These are phyloP conservation scores for Monarcha castaneiventris DNA, from an alignment of 2,113 vertebrate species.

Conservation along the genomic window DNA sequence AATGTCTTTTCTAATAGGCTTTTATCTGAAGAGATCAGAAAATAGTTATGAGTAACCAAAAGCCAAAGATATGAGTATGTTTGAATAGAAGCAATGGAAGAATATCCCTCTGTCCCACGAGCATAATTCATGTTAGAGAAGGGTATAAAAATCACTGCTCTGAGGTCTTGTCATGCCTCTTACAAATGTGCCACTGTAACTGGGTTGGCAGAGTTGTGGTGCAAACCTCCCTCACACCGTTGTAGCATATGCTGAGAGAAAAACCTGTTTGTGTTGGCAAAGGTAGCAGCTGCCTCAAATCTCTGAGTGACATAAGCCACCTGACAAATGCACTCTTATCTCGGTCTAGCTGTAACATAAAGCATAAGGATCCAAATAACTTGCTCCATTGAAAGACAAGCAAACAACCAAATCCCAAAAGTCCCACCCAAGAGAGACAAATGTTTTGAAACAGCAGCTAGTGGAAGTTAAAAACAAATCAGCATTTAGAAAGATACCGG, in stretches of 20 bases:
- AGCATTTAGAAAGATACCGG: background rate
- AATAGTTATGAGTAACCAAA: background rate
- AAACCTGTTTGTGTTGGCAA: background rate
- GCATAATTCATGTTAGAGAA: background rate
- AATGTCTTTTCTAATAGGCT: background rate
- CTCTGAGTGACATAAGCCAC: background rate
- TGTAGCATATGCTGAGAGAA: background rate
- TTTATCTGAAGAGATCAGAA: background rate
- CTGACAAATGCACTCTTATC: background rate
- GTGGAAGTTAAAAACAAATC: background rate
- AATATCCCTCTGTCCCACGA: background rate
- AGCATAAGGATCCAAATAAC: background rate
- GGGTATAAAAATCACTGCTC: background rate
- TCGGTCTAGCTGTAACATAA: background rate
- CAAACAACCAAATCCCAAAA: background rate
- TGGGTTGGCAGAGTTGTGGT: background rate
- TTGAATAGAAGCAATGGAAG: background rate
- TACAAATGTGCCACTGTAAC: background rate
- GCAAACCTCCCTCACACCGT: background rate
- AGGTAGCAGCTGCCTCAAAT: background rate
- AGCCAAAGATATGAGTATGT: background rate
- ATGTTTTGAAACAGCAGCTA: background rate
- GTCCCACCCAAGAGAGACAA: background rate
- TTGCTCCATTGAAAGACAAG: background rate
- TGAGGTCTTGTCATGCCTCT: background rate